These are phyloP conservation scores for Brevipalpus yothersi DNA, from an alignment of 1,140 invertebrate genomes.

Conservation along the genomic window DNA sequence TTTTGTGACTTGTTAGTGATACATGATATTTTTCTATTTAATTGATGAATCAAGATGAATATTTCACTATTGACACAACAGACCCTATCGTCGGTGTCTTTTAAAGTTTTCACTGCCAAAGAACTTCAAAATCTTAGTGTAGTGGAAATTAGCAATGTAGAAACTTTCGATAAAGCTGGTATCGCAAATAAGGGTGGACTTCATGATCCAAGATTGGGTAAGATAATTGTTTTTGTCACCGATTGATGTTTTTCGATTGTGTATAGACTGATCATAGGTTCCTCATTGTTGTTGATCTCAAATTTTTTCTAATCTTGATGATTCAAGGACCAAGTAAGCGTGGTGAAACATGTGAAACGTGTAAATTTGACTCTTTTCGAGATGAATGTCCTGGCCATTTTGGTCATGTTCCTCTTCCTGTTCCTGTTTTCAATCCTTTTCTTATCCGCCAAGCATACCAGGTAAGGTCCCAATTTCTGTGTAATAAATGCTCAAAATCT, in stretches of 20 bases:
- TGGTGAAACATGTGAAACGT: slow-evolving; percentile 53
- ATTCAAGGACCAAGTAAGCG: slow-evolving; percentile 21
- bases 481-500: neutral
- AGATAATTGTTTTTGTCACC: slow-evolving; percentile 2
- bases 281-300: neutral
- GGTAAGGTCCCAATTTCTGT: slow-evolving; percentile 19
- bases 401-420: slow-evolving; percentile 75
- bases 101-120: slow-evolving; percentile 21
- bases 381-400: slow-evolving; percentile 68
- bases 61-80: neutral
- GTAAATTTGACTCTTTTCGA: slow-evolving; percentile 29
- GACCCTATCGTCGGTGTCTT: slow-evolving; percentile 1
- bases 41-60: neutral
- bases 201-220: slow-evolving; percentile 55
- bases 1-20: no score
- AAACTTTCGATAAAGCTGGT: slow-evolving; percentile 59
- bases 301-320: neutral
- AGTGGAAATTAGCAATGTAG: slow-evolving; percentile 48
- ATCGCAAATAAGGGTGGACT: slow-evolving; percentile 56
- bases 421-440: slow-evolving; percentile 74
- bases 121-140: slow-evolving; percentile 72
- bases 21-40: neutral
- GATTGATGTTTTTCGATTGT: neutral
- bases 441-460: slow-evolving; percentile 48
- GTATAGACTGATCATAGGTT: slow-evolving; percentile 5